Percentiles rank a stretch among this genome's conserved stretches.
phyloP scores from a whole-genome alignment of 2,888 invertebrate genomes.

The Furcula furcula region DNA sequence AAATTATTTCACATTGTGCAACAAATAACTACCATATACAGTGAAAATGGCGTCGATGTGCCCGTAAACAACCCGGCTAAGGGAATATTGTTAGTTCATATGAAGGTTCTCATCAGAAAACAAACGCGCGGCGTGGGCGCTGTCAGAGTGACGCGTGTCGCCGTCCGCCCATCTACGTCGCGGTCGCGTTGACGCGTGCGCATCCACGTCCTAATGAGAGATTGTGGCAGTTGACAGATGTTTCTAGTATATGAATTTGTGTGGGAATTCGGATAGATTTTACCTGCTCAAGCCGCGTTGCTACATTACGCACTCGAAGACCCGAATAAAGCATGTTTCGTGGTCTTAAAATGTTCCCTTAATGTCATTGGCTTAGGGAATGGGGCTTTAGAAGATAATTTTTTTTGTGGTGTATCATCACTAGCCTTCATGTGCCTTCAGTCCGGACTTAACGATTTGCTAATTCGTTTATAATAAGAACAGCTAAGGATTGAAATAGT shows the following conservation, averaged over 20 bases:
- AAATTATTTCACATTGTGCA: slow-evolving; percentile 5
- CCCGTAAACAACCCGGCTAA: slow-evolving; percentile 1
- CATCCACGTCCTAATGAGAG: slow-evolving; percentile 16
- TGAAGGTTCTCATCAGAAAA: slow-evolving; percentile 36
- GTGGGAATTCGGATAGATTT: neutral
- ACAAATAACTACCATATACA: slow-evolving; percentile 6
- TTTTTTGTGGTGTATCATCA: no score
- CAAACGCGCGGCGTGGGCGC: slow-evolving; percentile 14
- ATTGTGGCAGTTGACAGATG: slow-evolving; percentile 6
- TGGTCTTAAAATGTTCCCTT: no score
- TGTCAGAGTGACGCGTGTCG: neutral
- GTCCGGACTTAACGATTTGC: no score
- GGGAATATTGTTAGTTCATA: slow-evolving; percentile 28
- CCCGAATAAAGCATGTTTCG: no score
- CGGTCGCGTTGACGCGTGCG: slow-evolving; percentile 3
- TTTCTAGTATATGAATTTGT: neutral
- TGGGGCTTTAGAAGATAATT: no score
- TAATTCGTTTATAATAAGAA: no score
- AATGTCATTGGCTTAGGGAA: no score
- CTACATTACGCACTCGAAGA: no score
- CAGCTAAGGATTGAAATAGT: no score
- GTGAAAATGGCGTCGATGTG: neutral
- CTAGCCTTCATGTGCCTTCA: no score
- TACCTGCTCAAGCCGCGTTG: no score
- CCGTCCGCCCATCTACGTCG: neutral